A percentile compares a stretch with the other conserved stretches of the same genome.
Conservation (phyloP, 2,888 invertebrate species). For the Melinaea menophilus region DNA sequence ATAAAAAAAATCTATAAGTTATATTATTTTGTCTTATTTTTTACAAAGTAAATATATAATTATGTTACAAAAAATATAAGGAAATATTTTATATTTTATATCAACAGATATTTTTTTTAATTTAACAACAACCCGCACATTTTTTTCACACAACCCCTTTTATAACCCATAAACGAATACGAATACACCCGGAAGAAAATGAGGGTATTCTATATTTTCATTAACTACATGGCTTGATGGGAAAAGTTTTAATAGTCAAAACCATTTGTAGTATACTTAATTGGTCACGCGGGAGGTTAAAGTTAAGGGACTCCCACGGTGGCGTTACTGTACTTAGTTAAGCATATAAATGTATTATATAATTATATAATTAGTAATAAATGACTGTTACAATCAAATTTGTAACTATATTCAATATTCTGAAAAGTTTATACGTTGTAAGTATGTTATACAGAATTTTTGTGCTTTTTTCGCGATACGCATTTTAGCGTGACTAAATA, state of each 20-base stretch:
- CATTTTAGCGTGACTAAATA: too few relatives aligned
- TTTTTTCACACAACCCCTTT: conserved; percentile 40
- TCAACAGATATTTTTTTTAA: background rate
- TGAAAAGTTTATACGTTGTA: too few relatives aligned
- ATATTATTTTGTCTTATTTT: too few relatives aligned
- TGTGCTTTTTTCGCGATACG: too few relatives aligned
- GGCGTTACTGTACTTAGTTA: background rate
- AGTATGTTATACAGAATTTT: too few relatives aligned
- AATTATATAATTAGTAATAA: background rate
- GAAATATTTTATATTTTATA: too few relatives aligned
- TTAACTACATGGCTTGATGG: conserved; percentile 57
- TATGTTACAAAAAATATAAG: too few relatives aligned
- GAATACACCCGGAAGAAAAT: conserved; percentile 46
- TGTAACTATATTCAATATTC: too few relatives aligned
- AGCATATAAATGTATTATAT: conserved; percentile 14
- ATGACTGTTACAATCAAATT: too few relatives aligned
- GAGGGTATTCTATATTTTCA: conserved; percentile 69
- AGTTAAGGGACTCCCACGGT: conserved; percentile 22
- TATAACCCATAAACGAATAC: conserved; percentile 33
- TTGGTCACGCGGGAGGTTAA: conserved; percentile 43
- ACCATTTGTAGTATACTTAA: conserved; percentile 41
- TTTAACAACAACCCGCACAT: conserved; percentile 40
- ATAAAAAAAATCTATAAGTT: too few relatives aligned
- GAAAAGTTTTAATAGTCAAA: conserved; percentile 57
- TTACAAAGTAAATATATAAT: too few relatives aligned